Base-by-base conservation (phyloP, 2,888 invertebrate genomes). In the Heteromurus nitidus region DNA sequence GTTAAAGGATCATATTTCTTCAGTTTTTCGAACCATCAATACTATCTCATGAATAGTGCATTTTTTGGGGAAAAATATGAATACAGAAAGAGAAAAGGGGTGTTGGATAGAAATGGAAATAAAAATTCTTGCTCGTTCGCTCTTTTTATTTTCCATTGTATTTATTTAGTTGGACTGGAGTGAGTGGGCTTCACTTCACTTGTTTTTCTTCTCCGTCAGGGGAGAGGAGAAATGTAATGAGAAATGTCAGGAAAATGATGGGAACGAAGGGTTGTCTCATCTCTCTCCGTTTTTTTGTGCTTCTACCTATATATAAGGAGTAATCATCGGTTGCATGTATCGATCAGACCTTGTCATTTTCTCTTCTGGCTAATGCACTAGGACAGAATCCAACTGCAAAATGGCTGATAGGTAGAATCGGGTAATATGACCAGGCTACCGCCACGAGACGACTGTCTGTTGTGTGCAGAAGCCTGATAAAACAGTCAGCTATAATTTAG, bases 1-100 rank as follows among this genome's bases (percentile, higher is more conserved):
- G 60, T 72, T 44, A 72, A 44, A 70, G 72, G 72, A 72, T 72
- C 72, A 72, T 36, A 72, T 72, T 62, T 72, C 72, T 72, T 72
- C 16, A 22, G 26, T 31, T 26, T n/a, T n/a, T n/a, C n/a, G n/a
- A n/a, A n/a, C n/a, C n/a, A n/a, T n/a, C n/a, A n/a, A n/a, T n/a
- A n/a, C n/a, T 64, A 64, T 42, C 42, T 36, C 64, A 36, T 42
- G 24, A 7, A 64, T 64, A 42, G 42, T 42, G 36, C 42, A 36
- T 42, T 20, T 42, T 20, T 9, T 64, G 64, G 31, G 22, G 55
- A 26, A 36, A 36, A 36, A 13, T 5, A 62, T 30, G 30, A n/a
- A 7, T n/a, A 62, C 30, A 3, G 28, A 26, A 28, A 2, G 5
- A 31, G 31, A 31, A 31, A 62, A n/a, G n/a, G n/a, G n/a, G n/a